phyloP scores from a whole-genome alignment of 1,140 invertebrate species.

The Hypsibius dujardini region DNA sequence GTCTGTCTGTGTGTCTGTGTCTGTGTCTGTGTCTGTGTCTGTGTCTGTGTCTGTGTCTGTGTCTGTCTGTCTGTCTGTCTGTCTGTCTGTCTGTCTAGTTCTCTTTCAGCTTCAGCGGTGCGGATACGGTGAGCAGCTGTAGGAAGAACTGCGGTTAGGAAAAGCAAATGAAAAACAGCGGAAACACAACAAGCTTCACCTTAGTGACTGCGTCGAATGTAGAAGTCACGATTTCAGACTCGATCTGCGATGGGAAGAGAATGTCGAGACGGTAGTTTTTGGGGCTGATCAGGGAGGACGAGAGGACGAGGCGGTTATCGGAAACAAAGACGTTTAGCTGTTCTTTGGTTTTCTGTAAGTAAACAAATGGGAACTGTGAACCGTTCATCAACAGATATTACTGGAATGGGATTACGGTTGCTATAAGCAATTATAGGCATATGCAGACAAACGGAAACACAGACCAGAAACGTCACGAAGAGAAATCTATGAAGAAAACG shows the following conservation, averaged over 20 bases:
- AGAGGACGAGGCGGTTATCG: background rate
- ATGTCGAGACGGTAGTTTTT: background rate
- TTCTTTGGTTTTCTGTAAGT: background rate
- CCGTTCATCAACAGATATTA: background rate
- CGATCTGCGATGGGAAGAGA: conserved; percentile 1
- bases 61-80: too few species aligned
- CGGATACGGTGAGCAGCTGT: too few species aligned
- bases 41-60: too few species aligned
- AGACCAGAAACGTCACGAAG: too few species aligned
- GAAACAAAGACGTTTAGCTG: background rate
- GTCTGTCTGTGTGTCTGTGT: too few species aligned
- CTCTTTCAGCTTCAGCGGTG: too few species aligned
- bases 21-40: too few species aligned
- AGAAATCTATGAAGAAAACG: too few species aligned
- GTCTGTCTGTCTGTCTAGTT: too few species aligned
- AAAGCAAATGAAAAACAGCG: background rate
- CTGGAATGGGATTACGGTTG: background rate
- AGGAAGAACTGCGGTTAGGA: too few species aligned
- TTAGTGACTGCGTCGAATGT: background rate
- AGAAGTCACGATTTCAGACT: background rate
- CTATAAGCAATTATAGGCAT: too few species aligned
- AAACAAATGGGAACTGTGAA: background rate
- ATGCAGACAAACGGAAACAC: too few species aligned
- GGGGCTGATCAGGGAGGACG: background rate
- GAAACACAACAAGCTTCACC: background rate